Conservation (phyloP, 2,888 invertebrate genomes). For the Agrotis clavis region DNA sequence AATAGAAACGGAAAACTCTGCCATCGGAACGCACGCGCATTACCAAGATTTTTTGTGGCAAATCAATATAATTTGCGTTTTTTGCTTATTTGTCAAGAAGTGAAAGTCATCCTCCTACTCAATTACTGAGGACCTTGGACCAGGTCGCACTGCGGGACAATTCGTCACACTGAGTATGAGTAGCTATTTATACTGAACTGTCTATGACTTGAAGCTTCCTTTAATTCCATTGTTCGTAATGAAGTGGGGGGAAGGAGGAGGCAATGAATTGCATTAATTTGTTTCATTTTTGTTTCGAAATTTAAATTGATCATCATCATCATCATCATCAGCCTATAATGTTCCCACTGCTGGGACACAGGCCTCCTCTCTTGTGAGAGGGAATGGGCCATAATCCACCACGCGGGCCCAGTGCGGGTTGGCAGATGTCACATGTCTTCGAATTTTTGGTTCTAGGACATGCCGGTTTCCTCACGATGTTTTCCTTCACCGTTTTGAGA, state of each 20-base stretch:
- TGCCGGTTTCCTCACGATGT: too few relatives aligned
- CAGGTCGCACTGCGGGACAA: conserved; percentile 42
- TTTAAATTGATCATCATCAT: not conserved
- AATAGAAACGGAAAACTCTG: not conserved
- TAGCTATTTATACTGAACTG: conserved; percentile 44
- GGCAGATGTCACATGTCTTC: too few relatives aligned
- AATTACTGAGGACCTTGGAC: conserved; percentile 69
- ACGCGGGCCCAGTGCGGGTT: too few relatives aligned
- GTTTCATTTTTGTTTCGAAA: not conserved
- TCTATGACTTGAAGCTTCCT: conserved; percentile 40
- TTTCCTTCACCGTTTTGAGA: too few relatives aligned
- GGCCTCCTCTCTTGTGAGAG: too few relatives aligned
- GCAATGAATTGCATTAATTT: conserved; percentile 16
- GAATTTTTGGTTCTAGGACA: too few relatives aligned
- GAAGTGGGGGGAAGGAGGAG: not conserved
- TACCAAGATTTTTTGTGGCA: conserved; percentile 43
- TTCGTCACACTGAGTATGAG: conserved; percentile 57
- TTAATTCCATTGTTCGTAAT: conserved; percentile 24
- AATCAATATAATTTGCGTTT: conserved; percentile 63
- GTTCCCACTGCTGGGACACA: too few relatives aligned
- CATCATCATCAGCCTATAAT: too few relatives aligned
- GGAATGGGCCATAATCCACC: too few relatives aligned
- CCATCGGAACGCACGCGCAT: not conserved
- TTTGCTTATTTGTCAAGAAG: conserved; percentile 65
- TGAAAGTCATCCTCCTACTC: conserved; percentile 74